These are phyloP conservation scores for Amphiduros pacificus DNA, from an alignment of 2,888 invertebrate species.

Conservation along the genomic window DNA sequence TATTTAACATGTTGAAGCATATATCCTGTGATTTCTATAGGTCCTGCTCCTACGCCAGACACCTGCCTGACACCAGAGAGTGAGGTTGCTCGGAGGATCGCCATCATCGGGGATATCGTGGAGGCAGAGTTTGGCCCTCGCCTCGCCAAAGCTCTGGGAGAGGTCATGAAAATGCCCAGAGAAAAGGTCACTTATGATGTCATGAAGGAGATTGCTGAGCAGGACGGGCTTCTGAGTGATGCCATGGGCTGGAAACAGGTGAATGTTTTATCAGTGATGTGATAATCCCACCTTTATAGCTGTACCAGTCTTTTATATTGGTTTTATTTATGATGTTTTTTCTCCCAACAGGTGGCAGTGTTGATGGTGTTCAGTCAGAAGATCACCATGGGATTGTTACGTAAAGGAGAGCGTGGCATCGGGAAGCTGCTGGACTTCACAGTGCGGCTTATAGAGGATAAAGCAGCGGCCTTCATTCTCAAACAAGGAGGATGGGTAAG, in stretches of 20 bases:
- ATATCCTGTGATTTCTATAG: too few species aligned
- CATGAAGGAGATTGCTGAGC: conserved; percentile 33
- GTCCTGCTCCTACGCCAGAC: too few species aligned
- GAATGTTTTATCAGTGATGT: neutral
- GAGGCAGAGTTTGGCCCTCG: too few species aligned
- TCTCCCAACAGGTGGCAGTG: conserved; percentile 34
- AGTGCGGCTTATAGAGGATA: conserved; percentile 37
- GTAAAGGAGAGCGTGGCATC: conserved; percentile 34
- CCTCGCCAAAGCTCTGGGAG: too few species aligned
- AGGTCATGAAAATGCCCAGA: conserved; percentile 4
- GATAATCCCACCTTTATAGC: neutral
- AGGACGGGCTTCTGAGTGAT: conserved; percentile 26
- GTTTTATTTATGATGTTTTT: neutral
- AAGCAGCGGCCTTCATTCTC: conserved; percentile 41
- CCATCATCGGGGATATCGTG: conserved; percentile 41
- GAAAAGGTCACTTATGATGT: conserved; percentile 32
- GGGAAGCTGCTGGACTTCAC: conserved; percentile 37
- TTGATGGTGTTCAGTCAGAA: conserved; percentile 40
- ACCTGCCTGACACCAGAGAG: conserved; percentile 33
- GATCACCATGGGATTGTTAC: conserved; percentile 33
- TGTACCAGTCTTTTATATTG: neutral
- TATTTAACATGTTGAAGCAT: too few species aligned
- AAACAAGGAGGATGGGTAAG: conserved; percentile 46
- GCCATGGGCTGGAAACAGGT: conserved; percentile 16
- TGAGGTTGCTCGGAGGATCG: conserved; percentile 38